A percentile compares a stretch with the other conserved stretches of the same genome.
These are phyloP conservation scores for rabbit (Oryctolagus cuniculus) DNA, from an alignment of 2,113 vertebrate genomes.

Conservation along the genomic window mOryCun1.1 NC_091449.1:53598001-53598500, in stretches of 20 bases:
- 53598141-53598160: conserved; percentile 85
- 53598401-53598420: conserved; percentile 99
- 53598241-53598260: conserved; percentile 92
- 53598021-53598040: conserved; percentile 88
- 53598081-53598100: conserved; percentile 88
- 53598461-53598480: conserved; percentile 92
- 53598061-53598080: conserved; percentile 74
- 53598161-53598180: conserved; percentile 92
- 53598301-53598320: conserved; percentile 94
- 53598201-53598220: conserved; percentile 91
- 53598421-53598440: conserved; percentile 99
- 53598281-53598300: conserved; percentile 99
- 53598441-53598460: conserved; percentile 96
- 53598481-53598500: conserved; percentile 88
- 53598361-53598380: conserved; percentile 93
- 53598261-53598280: conserved; percentile 93
- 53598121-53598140: conserved; percentile 90
- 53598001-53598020: conserved; percentile 87
- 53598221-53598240: conserved; percentile 92
- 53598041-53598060: conserved; percentile 88
- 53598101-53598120: conserved; percentile 88
- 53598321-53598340: conserved; percentile 90
- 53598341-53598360: conserved; percentile 91
- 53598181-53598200: conserved; percentile 92
- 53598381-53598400: conserved; percentile 98